A percentile compares a stretch with the other conserved stretches of the same genome.
Evolutionary conservation across 2,797 vertebrate species (phyloP).

Genomic region (Benthosema pterotum): DNA sequence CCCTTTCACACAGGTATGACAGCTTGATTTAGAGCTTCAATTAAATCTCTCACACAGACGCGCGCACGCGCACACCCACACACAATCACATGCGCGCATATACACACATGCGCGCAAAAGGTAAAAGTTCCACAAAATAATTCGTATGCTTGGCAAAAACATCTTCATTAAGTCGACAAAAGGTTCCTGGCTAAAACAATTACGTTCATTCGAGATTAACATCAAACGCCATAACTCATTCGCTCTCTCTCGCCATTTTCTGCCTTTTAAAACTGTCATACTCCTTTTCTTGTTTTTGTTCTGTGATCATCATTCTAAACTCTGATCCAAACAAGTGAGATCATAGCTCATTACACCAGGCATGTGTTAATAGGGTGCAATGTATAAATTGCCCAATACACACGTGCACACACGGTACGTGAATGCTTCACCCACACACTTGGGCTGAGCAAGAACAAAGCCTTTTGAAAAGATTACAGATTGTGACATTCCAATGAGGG

Average conservation of each 20-base stretch:
- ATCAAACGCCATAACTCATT: constrained; percentile 47
- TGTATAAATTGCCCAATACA: constrained; percentile 50
- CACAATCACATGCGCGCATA: neutral
- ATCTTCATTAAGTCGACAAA: constrained; percentile 26
- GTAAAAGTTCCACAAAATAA: constrained; percentile 2
- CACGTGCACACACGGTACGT: neutral
- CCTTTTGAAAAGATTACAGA: constrained; percentile 28
- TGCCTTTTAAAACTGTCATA: constrained; percentile 15
- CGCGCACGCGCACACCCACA: neutral
- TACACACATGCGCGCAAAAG: neutral
- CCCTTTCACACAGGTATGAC: constrained; percentile 47
- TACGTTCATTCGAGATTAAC: constrained; percentile 38
- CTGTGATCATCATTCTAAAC: constrained; percentile 20
- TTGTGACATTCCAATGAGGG: constrained; percentile 26
- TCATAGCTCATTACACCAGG: constrained; percentile 51
- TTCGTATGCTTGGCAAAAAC: constrained; percentile 18
- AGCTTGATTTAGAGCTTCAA: constrained; percentile 61
- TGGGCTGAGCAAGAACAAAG: constrained; percentile 18
- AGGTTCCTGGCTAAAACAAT: constrained; percentile 45
- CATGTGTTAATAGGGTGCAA: constrained; percentile 48
- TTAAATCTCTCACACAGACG: constrained; percentile 31
- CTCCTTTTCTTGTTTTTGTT: constrained; percentile 36
- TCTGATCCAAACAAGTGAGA: constrained; percentile 61
- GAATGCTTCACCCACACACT: neutral
- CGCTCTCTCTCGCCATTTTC: neutral